Conservation (phyloP, 2,113 vertebrate species). For the Oreotrochilus melanogaster region DNA sequence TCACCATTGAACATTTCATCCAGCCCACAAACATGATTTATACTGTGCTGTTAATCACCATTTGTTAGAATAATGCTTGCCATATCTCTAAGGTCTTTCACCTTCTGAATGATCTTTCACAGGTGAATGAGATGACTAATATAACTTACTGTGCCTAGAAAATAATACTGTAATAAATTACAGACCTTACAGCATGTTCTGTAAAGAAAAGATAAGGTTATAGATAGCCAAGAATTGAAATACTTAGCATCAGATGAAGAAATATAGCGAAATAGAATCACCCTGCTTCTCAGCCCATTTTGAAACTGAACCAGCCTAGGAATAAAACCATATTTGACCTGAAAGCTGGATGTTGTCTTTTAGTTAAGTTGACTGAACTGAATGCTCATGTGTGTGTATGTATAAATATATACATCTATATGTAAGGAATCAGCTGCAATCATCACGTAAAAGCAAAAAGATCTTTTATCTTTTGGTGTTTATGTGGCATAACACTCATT, state of each 20-base stretch:
- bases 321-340: not conserved
- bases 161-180: slow-evolving; percentile 67
- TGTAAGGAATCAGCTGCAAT: accelerated
- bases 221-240: not conserved
- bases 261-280: not conserved
- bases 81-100: slow-evolving; percentile 58
- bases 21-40: slow-evolving; percentile 66
- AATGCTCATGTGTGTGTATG: not conserved
- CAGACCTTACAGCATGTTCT: not conserved
- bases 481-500: not conserved
- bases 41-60: slow-evolving; percentile 41
- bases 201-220: slow-evolving; percentile 10
- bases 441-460: not conserved
- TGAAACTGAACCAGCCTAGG: not conserved
- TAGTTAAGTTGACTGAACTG: not conserved
- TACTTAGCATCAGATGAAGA: not conserved
- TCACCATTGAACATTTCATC: slow-evolving; percentile 38
- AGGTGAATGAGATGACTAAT: slow-evolving; percentile 61
- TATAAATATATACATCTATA: not conserved
- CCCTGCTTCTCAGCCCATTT: accelerated
- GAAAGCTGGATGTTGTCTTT: not conserved
- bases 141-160: slow-evolving; percentile 50
- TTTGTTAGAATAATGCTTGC: slow-evolving; percentile 57
- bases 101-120: slow-evolving; percentile 70
- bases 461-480: not conserved